Conservation (phyloP, 1,140 invertebrate species). For the Hetaerina americana region DNA sequence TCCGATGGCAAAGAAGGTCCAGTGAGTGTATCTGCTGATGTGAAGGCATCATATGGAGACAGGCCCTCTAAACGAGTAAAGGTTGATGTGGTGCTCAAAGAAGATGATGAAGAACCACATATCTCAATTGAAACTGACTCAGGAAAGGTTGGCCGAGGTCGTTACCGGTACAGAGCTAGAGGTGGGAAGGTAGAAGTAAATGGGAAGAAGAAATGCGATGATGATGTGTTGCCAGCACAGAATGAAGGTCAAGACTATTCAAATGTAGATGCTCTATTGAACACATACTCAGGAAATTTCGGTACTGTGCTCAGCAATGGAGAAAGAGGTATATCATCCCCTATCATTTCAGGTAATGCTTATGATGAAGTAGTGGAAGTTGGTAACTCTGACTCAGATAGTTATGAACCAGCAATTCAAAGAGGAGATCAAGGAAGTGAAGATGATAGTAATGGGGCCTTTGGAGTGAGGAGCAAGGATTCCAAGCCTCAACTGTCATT, state of each 20-base stretch:
- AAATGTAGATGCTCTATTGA: slow-evolving; percentile 17
- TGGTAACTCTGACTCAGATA: too few relatives aligned
- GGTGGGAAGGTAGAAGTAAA: neutral
- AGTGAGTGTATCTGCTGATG: neutral
- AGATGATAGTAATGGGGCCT: too few relatives aligned
- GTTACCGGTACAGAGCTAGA: neutral
- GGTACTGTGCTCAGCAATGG: slow-evolving; percentile 15
- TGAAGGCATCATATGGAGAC: neutral
- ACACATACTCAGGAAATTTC: slow-evolving; percentile 18
- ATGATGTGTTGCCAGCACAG: slow-evolving; percentile 9
- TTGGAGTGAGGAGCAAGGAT: too few relatives aligned
- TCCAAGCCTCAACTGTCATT: too few relatives aligned
- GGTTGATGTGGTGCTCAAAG: too few relatives aligned
- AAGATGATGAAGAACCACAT: neutral
- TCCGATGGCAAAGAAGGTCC: neutral
- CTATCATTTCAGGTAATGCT: neutral
- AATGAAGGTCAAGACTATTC: slow-evolving; percentile 13
- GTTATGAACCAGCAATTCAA: too few relatives aligned
- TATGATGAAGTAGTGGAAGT: neutral
- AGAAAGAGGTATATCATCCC: slow-evolving; percentile 6
- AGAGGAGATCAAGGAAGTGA: too few relatives aligned
- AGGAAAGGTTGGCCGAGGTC: neutral
- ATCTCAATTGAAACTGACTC: neutral
- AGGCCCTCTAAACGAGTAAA: neutral
- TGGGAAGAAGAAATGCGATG: neutral